A percentile compares a stretch with the other conserved stretches of the same genome.
phyloP scores from a whole-genome alignment of 1,140 invertebrate genomes.

The Papilio glaucus region DNA sequence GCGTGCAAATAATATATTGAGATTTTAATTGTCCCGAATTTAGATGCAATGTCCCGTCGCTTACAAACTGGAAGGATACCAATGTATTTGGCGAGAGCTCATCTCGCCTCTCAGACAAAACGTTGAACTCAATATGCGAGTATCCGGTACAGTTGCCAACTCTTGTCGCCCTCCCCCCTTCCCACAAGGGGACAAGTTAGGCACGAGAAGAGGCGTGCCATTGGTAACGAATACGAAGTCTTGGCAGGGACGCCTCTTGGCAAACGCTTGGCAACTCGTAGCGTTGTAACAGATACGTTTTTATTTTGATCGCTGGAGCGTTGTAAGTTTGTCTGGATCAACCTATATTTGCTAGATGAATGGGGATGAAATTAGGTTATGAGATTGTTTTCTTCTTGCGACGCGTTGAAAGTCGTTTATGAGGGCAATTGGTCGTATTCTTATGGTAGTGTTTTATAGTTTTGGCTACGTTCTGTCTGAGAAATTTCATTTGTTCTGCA shows the following conservation, averaged over 20 bases:
- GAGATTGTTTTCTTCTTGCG: constrained; percentile 46
- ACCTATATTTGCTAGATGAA: constrained; percentile 56
- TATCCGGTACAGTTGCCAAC: constrained; percentile 65
- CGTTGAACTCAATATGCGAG: constrained; percentile 62
- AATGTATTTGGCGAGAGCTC: constrained; percentile 55
- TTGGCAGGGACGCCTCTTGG: constrained; percentile 65
- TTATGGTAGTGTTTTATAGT: constrained; percentile 37
- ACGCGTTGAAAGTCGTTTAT: constrained; percentile 48
- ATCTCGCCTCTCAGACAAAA: constrained; percentile 55
- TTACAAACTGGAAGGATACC: constrained; percentile 41
- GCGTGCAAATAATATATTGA: background rate
- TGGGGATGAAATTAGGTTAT: constrained; percentile 65
- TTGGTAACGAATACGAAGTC: constrained; percentile 59
- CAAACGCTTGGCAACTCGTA: constrained; percentile 54
- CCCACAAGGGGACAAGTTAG: constrained; percentile 48
- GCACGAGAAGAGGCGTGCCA: constrained; percentile 55
- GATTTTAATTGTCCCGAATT: constrained; percentile 29
- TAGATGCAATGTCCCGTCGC: constrained; percentile 13
- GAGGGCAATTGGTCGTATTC: constrained; percentile 48
- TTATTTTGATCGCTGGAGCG: constrained; percentile 44
- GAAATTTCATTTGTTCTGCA: too few relatives aligned
- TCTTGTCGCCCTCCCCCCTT: constrained; percentile 40
- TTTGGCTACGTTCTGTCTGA: constrained; percentile 1
- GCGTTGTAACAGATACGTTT: constrained; percentile 55
- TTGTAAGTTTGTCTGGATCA: constrained; percentile 45